These are phyloP conservation scores for Mamestra configurata DNA, from an alignment of 1,140 invertebrate species.

Conservation along the genomic window DNA sequence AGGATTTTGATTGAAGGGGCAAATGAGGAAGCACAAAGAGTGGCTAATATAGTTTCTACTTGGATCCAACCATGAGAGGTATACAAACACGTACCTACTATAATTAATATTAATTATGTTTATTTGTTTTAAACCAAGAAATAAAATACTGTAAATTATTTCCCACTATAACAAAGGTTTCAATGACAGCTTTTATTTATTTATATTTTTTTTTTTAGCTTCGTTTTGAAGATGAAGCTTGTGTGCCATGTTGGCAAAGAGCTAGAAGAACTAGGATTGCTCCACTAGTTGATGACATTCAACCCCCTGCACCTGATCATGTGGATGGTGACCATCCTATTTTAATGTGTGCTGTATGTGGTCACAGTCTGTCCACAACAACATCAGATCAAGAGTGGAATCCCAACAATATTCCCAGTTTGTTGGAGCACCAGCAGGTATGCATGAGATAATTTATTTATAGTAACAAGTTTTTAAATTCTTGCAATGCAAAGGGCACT, in stretches of 20 bases:
- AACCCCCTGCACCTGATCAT: constrained; percentile 28
- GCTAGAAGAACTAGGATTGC: constrained; percentile 29
- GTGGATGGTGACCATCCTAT: background rate
- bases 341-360: constrained; percentile 44
- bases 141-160: constrained; percentile 14
- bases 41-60: constrained; percentile 9
- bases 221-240: constrained; percentile 34
- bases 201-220: constrained; percentile 38
- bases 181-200: constrained; percentile 27
- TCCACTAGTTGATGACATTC: constrained; percentile 15
- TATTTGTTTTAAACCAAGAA: background rate
- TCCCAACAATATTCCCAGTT: constrained; percentile 28
- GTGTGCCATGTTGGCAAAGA: constrained; percentile 40
- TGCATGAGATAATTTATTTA: background rate
- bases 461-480: background rate
- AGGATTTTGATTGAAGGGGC: constrained; percentile 18
- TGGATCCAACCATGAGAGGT: constrained; percentile 35
- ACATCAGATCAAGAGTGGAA: constrained; percentile 38
- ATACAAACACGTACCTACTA: constrained; percentile 13
- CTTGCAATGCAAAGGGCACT: background rate
- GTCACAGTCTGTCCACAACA: constrained; percentile 19
- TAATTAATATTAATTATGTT: constrained; percentile 9
- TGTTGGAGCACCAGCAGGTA: constrained; percentile 37
- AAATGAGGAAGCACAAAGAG: constrained; percentile 11
- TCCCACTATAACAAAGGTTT: constrained; percentile 3